phyloP scores from a whole-genome alignment of 2,797 vertebrate genomes.

The Myotis pilosus region DNA sequence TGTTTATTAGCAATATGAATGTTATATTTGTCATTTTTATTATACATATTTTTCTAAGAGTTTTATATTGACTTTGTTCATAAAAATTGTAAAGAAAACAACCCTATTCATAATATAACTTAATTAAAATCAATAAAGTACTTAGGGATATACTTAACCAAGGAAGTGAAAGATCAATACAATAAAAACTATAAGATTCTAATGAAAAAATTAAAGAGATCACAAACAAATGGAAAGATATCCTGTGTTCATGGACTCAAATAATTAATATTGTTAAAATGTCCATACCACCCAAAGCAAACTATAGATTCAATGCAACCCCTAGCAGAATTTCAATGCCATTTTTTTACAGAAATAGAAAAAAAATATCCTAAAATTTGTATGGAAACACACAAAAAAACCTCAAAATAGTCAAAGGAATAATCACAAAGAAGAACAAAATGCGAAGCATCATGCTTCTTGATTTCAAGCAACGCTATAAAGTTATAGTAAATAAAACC shows the following conservation, averaged over 20 bases:
- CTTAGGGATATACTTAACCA: not conserved
- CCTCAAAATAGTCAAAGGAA: not conserved
- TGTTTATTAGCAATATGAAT: not conserved
- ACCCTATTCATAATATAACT: not conserved
- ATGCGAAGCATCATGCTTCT: not conserved
- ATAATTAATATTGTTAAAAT: not conserved
- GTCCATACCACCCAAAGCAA: not conserved
- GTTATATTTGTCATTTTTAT: not conserved
- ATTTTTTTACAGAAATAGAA: not conserved
- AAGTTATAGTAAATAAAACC: not conserved
- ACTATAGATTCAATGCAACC: not conserved
- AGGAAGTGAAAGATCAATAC: not conserved
- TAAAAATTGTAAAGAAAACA: not conserved
- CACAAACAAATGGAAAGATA: not conserved
- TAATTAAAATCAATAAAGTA: not conserved
- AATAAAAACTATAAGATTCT: not conserved
- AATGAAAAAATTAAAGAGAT: not conserved
- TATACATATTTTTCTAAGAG: not conserved
- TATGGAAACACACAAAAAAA: not conserved
- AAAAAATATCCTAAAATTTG: not conserved
- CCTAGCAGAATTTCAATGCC: not conserved
- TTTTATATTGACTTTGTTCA: not conserved
- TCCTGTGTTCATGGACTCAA: not conserved
- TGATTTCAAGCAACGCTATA: not conserved
- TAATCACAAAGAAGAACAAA: not conserved